Percentiles rank a stretch among this genome's conserved stretches.
phyloP scores from a whole-genome alignment of 2,113 vertebrate genomes.

The Pongo abelii region DNA sequence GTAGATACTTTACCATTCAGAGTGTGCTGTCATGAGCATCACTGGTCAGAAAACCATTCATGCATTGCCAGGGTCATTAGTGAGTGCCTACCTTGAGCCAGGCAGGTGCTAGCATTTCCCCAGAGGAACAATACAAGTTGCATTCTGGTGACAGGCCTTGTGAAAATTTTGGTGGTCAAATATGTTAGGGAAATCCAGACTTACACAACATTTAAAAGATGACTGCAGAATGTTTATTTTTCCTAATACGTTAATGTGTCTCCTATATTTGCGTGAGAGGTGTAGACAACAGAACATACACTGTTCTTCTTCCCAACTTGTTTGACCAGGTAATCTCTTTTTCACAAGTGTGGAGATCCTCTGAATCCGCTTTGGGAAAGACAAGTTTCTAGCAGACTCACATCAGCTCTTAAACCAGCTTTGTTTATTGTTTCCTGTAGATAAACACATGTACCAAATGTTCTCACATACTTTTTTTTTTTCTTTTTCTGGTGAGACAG shows the following conservation, averaged over 20 bases:
- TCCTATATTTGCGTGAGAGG: neutral
- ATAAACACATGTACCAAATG: neutral
- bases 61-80: neutral
- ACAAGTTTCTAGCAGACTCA: neutral
- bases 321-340: neutral
- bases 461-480: neutral
- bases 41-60: neutral
- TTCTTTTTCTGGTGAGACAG: no score
- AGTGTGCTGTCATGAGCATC: neutral
- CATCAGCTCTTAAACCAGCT: neutral
- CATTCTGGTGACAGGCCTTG: neutral
- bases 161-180: neutral
- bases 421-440: neutral
- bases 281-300: neutral
- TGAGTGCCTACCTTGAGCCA: neutral
- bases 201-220: neutral
- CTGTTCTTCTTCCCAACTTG: neutral
- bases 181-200: neutral
- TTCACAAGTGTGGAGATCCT: neutral
- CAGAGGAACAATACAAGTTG: neutral
- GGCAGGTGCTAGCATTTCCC: neutral
- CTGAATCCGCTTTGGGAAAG: neutral
- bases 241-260: neutral
- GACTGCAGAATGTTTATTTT: neutral
- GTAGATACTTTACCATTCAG: neutral